These are phyloP conservation scores for Callorhinus ursinus DNA, from an alignment of 2,113 vertebrate species.

Conservation along the genomic window DNA sequence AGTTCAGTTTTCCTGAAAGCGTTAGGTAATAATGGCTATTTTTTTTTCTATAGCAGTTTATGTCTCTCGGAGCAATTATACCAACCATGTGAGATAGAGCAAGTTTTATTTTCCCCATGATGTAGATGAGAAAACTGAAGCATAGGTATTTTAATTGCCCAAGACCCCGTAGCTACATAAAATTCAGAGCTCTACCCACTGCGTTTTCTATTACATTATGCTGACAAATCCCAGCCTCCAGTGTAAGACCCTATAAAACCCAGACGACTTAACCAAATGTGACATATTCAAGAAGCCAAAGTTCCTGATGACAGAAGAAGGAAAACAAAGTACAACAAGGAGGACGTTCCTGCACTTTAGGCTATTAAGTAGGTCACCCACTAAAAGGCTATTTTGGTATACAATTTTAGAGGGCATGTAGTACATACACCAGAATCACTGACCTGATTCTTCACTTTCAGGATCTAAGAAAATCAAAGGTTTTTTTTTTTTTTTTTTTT, in stretches of 20 bases:
- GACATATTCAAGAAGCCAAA: conserved; percentile 54
- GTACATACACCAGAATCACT: conserved; percentile 68
- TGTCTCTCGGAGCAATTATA: conserved; percentile 13
- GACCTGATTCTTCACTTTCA: conserved; percentile 80
- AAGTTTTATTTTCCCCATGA: conserved; percentile 38
- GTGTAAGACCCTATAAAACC: conserved; percentile 39
- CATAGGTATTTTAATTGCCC: background rate
- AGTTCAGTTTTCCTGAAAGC: conserved; percentile 35
- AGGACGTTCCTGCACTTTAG: conserved; percentile 62
- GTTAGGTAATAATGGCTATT: background rate
- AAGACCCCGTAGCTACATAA: background rate
- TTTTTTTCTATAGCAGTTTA: conserved; percentile 20
- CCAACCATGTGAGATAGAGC: background rate
- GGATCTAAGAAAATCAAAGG: conserved; percentile 74
- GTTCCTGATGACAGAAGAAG: conserved; percentile 55
- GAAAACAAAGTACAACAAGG: conserved; percentile 66
- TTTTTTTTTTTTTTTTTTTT: background rate
- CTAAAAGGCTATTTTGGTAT: conserved; percentile 80
- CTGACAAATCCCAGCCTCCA: conserved; percentile 15
- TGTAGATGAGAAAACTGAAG: conserved; percentile 20
- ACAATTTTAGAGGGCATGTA: conserved; percentile 76
- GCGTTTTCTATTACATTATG: background rate
- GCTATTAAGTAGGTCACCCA: conserved; percentile 79
- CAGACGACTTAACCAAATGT: conserved; percentile 24
- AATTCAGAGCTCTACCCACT: background rate